Conservation (phyloP, 2,113 vertebrate genomes). For the Aptenodytes forsteri region DNA sequence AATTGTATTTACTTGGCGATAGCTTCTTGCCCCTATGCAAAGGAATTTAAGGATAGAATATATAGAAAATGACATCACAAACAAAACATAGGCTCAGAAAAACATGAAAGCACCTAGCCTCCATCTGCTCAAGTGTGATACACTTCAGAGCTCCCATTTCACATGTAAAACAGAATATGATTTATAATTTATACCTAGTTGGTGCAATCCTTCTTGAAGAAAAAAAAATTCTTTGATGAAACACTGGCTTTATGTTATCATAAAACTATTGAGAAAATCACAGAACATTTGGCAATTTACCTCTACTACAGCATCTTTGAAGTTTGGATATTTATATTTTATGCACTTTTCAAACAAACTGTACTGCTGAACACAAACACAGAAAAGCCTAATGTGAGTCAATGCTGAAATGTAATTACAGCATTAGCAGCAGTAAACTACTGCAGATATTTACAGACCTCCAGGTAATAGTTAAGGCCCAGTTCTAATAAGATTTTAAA, state of each 20-base stretch:
- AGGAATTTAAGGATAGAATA: constrained; percentile 52
- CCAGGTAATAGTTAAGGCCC: constrained; percentile 27
- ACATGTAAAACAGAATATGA: constrained; percentile 76
- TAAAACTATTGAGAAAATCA: constrained; percentile 72
- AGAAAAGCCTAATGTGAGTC: constrained; percentile 48
- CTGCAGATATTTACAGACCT: constrained; percentile 63
- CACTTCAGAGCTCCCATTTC: constrained; percentile 71
- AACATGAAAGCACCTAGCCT: constrained; percentile 53
- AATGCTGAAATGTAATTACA: constrained; percentile 44
- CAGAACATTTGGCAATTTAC: constrained; percentile 67
- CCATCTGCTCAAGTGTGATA: constrained; percentile 53
- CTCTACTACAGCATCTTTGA: constrained; percentile 64
- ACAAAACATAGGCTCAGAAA: constrained; percentile 52
- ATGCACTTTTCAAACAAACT: constrained; percentile 47
- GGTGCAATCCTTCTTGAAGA: constrained; percentile 61
- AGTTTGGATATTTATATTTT: constrained; percentile 72
- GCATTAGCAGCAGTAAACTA: constrained; percentile 27
- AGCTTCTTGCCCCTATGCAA: neutral
- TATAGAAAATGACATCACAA: constrained; percentile 65
- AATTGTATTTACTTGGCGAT: constrained; percentile 22
- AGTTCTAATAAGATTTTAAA: constrained; percentile 33
- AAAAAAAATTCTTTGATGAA: constrained; percentile 70
- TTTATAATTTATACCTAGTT: constrained; percentile 77
- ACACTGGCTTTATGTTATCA: constrained; percentile 62
- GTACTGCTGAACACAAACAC: constrained; percentile 46